Base-by-base conservation (phyloP, 2,797 vertebrate genomes). In the Acanthurus tractus region DNA sequence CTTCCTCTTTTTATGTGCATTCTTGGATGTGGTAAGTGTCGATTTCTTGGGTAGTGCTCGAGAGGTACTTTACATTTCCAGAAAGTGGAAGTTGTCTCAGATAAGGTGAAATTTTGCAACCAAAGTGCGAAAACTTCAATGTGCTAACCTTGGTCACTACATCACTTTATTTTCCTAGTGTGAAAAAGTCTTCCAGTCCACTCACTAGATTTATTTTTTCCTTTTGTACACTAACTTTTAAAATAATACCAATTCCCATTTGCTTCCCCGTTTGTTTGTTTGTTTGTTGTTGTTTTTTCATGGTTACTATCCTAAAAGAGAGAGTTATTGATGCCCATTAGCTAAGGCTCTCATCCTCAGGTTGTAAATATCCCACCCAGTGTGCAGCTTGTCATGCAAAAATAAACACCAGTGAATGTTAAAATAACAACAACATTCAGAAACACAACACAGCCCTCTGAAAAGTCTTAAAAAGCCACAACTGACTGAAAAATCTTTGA, bases 1-100 rank as follows among this genome's bases (percentile, higher is more conserved):
- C 54, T 53, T 88, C 63, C 38, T 82, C 36, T 85, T 76, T 69
- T 56, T 71, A 25, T 63, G n/a, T 65, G 17, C 74, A 69, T 58
- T 68, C 40, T 64, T 76, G 7, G 67, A 2, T 57, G 59, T 81
- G 29, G 36, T 66, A 20, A 52, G 40, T 70, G 57, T 57, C 49
- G 38, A 54, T 54, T 73, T 56, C 25, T 56, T 25, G 70, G 29
- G 56, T 36, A 52, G 71, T 29, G 52, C 50, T 44, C 9, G 22
- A 66, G 66, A n/a, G 57, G 36, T 53, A 42, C 40, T 62, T 56
- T 45, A 69, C 17, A 46, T 64, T 72, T 70, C 76, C 49, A 76
- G 53, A 68, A 18, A 34, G 36, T 57, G 52, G 82, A 70, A 83
- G 15, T 22, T 29, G 59, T 65, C 48, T 55, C 50, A 58, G 79